Base-by-base conservation (phyloP, 2,888 invertebrate species). In the Drosophila affinis region DNA sequence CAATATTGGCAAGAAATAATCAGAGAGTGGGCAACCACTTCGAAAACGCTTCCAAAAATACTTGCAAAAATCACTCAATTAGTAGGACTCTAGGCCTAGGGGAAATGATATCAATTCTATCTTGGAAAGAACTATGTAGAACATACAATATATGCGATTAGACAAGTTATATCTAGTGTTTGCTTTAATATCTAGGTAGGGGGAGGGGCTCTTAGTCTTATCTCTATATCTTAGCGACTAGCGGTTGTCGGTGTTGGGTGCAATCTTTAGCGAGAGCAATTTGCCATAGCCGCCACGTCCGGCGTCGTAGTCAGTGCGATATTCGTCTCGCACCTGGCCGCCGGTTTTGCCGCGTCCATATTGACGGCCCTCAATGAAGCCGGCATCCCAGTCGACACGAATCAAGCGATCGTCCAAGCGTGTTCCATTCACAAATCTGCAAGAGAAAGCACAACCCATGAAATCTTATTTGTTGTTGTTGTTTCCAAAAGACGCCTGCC, bases 361-460 rank as follows among this genome's bases (percentile, higher is more conserved):
- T 91, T 99, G 99, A 80, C 99, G 94, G 3, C 99, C 99, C 93
- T 99, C 99, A 74, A 97, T 95, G 92, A 99, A 99, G 2, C 99
- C 99, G 39, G 99, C 99, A 93, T 99, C 99, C 99, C 99, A 99
- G 92, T 99, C 99, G 62, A 98, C 98, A 88, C 99, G 94, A 52
- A 99, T 97, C 74, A 99, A 96, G 90, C 99, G 94, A 91, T 99
- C 99, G 92, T 99, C 99, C 57, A 99, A 93, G 80, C 98, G 94
- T 0, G 99, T 99, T 1, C 98, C 98, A 93, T 99, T 99, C 44
- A 99, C 94, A 91, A 97, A 99, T 80, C 98, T 95, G 14, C 39
- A n/a, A 6, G 9, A 3, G n/a, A 27, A 54, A 29, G 18, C 12
- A 39, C 39, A n/a, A n/a, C 14, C 29, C 29, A n/a, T 39, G 39